These are phyloP conservation scores for Philopotamus ludificatus DNA, from an alignment of 1,140 invertebrate genomes.

Conservation along the genomic window DNA sequence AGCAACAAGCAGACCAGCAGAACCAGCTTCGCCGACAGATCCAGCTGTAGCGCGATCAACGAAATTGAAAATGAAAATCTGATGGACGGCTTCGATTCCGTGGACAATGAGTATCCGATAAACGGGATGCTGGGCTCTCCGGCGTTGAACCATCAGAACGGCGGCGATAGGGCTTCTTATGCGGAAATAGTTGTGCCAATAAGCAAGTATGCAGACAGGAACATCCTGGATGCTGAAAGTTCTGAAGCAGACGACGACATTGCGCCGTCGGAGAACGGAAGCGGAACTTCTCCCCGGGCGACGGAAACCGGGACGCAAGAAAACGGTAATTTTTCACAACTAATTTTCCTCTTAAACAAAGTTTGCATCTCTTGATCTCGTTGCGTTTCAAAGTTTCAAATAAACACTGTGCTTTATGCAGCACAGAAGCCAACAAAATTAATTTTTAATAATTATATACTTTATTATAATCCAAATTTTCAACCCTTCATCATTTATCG, in stretches of 20 bases:
- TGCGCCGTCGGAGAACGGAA: slow-evolving; percentile 38
- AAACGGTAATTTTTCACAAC: slow-evolving; percentile 39
- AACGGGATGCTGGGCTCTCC: slow-evolving; percentile 29
- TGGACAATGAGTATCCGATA: slow-evolving; percentile 1
- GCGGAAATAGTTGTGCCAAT: slow-evolving; percentile 37
- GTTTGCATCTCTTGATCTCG: no score
- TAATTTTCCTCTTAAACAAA: no score
- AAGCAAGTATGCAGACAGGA: slow-evolving; percentile 36
- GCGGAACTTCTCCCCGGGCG: slow-evolving; percentile 37
- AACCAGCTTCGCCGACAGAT: slow-evolving; percentile 36
- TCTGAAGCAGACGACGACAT: slow-evolving; percentile 39
- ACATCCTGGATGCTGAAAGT: slow-evolving; percentile 40
- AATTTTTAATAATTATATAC: no score
- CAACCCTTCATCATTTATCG: no score
- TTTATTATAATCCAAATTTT: no score
- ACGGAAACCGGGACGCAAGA: slow-evolving; percentile 35
- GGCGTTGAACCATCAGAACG: slow-evolving; percentile 27
- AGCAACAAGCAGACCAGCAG: slow-evolving; percentile 49
- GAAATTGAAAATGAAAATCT: slow-evolving; percentile 39
- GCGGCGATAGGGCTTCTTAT: slow-evolving; percentile 35
- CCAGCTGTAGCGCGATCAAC: slow-evolving; percentile 40
- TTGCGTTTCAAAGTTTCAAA: no score
- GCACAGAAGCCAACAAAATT: no score
- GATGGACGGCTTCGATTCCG: slow-evolving; percentile 28
- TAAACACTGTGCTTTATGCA: no score